Evolutionary conservation across 1,140 invertebrate genomes (phyloP).

Genomic region (Arion vulgaris): DNA sequence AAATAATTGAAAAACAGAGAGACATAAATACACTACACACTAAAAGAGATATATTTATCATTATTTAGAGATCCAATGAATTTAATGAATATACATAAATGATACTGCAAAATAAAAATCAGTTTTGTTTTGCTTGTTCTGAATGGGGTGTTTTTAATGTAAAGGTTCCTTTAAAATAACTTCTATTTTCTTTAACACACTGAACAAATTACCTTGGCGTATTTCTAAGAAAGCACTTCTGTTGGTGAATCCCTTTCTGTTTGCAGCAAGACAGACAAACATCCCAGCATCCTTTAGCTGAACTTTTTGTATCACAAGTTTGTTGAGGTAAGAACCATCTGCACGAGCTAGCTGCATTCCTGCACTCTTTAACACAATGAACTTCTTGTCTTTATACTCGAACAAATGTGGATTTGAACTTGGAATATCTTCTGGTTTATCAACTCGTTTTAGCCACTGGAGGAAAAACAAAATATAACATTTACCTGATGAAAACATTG

Average conservation of each 20-base stretch:
- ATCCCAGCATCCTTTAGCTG: constrained; percentile 62
- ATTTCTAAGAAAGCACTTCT: constrained; percentile 66
- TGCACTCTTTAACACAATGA: constrained; percentile 65
- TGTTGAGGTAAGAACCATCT: constrained; percentile 67
- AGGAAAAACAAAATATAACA: neutral
- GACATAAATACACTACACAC: no score
- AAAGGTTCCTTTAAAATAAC: no score
- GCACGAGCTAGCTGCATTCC: constrained; percentile 56
- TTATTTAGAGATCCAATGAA: no score
- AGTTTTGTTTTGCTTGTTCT: no score
- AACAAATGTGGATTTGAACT: constrained; percentile 51
- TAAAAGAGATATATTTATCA: no score
- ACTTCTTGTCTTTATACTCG: constrained; percentile 63
- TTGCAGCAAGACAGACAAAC: constrained; percentile 71
- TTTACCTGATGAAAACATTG: no score
- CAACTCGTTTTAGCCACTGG: constrained; percentile 70
- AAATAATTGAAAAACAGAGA: no score
- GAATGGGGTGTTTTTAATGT: no score
- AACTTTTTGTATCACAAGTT: constrained; percentile 63
- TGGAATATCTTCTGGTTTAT: constrained; percentile 48
- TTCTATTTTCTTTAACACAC: no score
- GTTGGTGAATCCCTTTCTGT: constrained; percentile 66
- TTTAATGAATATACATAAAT: no score
- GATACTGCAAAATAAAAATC: no score
- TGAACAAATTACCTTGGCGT: constrained; percentile 48